These are phyloP conservation scores for Megastigmus dorsalis DNA, from an alignment of 2,888 invertebrate genomes.

Conservation along the genomic window DNA sequence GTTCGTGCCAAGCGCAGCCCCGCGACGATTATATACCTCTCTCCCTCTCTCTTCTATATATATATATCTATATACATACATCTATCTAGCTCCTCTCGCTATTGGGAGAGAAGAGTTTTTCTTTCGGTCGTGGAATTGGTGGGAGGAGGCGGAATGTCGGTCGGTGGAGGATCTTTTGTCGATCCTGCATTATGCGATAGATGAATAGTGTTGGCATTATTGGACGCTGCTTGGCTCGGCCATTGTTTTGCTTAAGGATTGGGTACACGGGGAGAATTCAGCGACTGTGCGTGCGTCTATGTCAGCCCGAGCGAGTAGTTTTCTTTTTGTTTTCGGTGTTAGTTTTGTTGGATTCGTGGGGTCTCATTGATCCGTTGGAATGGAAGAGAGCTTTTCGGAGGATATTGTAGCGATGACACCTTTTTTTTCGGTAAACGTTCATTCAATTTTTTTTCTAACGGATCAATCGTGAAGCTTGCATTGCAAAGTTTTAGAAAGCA, in stretches of 20 bases:
- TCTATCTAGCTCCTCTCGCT: too few relatives aligned
- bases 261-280: too few relatives aligned
- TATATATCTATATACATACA: too few relatives aligned
- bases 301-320: background rate
- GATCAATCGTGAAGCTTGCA: too few relatives aligned
- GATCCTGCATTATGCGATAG: conserved; percentile 2
- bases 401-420: too few relatives aligned
- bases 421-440: too few relatives aligned
- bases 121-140: background rate
- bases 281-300: too few relatives aligned
- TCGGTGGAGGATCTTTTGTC: conserved; percentile 2
- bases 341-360: background rate
- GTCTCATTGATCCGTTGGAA: too few relatives aligned
- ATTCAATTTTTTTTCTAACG: too few relatives aligned
- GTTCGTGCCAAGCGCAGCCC: conserved; percentile 56
- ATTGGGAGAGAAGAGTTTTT: background rate
- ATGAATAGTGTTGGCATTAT: conserved; percentile 22
- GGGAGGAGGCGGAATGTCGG: background rate
- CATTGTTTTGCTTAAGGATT: too few relatives aligned
- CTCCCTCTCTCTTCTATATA: background rate
- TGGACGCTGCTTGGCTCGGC: conserved; percentile 11
- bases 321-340: background rate
- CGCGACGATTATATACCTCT: background rate
- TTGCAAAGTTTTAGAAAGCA: too few relatives aligned
- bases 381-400: too few relatives aligned